A percentile compares a stretch with the other conserved stretches of the same genome.
Conservation (phyloP, 1,140 invertebrate species). For the Mya arenaria region DNA sequence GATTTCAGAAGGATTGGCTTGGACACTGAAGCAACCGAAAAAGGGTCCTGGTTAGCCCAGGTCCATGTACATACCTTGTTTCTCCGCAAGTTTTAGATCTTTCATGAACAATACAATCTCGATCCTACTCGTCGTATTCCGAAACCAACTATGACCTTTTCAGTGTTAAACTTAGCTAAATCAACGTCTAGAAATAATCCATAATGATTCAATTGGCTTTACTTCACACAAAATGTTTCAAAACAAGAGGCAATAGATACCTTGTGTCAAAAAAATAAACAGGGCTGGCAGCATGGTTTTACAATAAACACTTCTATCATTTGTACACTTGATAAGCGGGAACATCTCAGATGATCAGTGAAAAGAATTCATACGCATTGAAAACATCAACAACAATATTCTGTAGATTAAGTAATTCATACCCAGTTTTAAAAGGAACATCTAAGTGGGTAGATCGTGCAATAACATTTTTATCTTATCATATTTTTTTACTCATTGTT, state of each 20-base stretch:
- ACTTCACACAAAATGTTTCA: slow-evolving; percentile 72
- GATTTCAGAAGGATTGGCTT: no score
- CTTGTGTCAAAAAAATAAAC: slow-evolving; percentile 63
- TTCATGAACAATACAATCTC: slow-evolving; percentile 38
- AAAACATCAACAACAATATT: no score
- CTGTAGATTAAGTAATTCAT: no score
- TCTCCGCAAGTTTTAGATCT: not conserved
- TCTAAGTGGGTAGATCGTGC: no score
- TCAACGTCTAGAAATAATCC: not conserved
- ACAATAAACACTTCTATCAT: slow-evolving; percentile 77
- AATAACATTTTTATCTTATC: no score
- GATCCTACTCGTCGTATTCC: slow-evolving; percentile 33
- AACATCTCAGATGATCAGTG: slow-evolving; percentile 73
- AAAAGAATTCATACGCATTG: slow-evolving; percentile 76
- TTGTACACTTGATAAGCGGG: slow-evolving; percentile 80
- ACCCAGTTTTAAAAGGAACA: no score
- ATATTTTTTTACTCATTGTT: slow-evolving; percentile 62
- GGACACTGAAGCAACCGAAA: slow-evolving; percentile 8
- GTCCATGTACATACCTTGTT: slow-evolving; percentile 52
- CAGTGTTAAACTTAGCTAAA: not conserved
- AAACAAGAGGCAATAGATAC: slow-evolving; percentile 67
- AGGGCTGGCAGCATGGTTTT: slow-evolving; percentile 78
- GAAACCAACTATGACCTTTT: slow-evolving; percentile 21
- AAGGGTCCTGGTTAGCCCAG: slow-evolving; percentile 50
- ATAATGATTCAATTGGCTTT: slow-evolving; percentile 28